Evolutionary conservation across 2,888 invertebrate species (phyloP), one percentile per base, ranked within the genome.

Genomic region (Eupithecia vulgata): DNA sequence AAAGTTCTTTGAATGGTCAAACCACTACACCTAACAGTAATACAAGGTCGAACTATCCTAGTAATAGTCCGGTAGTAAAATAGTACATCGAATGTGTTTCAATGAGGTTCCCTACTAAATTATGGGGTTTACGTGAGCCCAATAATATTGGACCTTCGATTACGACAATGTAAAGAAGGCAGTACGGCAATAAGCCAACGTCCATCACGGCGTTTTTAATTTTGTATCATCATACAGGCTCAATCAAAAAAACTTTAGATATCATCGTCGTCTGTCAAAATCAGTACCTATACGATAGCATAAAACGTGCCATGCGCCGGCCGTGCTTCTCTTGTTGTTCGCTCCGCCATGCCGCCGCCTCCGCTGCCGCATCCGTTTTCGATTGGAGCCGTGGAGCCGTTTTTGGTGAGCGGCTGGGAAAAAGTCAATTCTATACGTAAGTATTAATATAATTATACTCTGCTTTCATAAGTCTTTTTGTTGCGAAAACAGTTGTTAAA

Each of bases 111-210:
- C 68, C 80, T 76, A 81, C 77, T 83, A 84, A 83, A 83, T 83
- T 84, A 84, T 82, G 78, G 80, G 81, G 74, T 81, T 82, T 83
- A 84, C 82, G 83, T 81, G 83, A 78, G 76, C 73, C 75, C 76
- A 79, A 78, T 78, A 78, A 76, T 80, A 80, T 74, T 69, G 74
- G 70, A 68, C 80, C 78, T 74, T 75, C 74, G 72, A 71, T 70
- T 68, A 72, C 48, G 65, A 13, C 70, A 73, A 0, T 61, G 72
- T 68, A 70, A 6, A 68, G n/a, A 30, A 59, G 40, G 10, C 25
- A 70, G 75, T 25, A 75, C 34, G 45, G 69, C 70, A 72, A 61
- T 59, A 12, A 4, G 40, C 40, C 12, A 48, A n/a, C n/a, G 48
- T 8, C n/a, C n/a, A 8, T 48, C 17, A 42, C 45, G n/a, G 7